A percentile compares a stretch with the other conserved stretches of the same genome.
These are phyloP conservation scores for Norana najaformis DNA, from an alignment of 2,888 invertebrate genomes.

Conservation along the genomic window DNA sequence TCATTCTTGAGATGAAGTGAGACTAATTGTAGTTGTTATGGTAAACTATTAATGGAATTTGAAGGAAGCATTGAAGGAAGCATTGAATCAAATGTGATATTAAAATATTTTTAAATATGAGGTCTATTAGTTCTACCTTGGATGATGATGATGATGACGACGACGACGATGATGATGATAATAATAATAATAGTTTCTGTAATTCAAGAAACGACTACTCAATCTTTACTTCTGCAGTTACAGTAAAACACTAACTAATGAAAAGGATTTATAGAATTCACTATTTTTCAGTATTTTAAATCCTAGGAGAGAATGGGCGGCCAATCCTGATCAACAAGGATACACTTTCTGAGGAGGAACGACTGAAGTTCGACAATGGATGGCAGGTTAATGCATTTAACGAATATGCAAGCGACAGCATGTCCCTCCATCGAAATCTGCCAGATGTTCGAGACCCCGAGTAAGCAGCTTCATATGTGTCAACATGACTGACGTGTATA, in stretches of 20 bases:
- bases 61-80: background rate
- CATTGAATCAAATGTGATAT: too few species aligned
- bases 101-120: too few species aligned
- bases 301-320: constrained; percentile 82
- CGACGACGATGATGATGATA: too few species aligned
- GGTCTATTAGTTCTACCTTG: too few species aligned
- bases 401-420: constrained; percentile 95
- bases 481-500: background rate
- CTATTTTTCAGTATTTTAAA: background rate
- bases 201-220: too few species aligned
- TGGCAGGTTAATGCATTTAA: constrained; percentile 98
- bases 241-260: too few species aligned
- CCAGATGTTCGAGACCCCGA: constrained; percentile 93
- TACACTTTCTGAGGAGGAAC: constrained; percentile 77
- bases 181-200: too few species aligned
- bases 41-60: background rate
- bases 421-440: constrained; percentile 87
- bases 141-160: too few species aligned
- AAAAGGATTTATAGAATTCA: too few species aligned
- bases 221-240: too few species aligned
- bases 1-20: background rate
- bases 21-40: background rate
- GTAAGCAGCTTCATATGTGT: constrained; percentile 65
- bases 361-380: constrained; percentile 86
- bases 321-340: constrained; percentile 84